Evolutionary conservation across 2,888 invertebrate species (phyloP), one percentile per base, ranked within the genome.

Genomic region (Nomada ferruginata): DNA sequence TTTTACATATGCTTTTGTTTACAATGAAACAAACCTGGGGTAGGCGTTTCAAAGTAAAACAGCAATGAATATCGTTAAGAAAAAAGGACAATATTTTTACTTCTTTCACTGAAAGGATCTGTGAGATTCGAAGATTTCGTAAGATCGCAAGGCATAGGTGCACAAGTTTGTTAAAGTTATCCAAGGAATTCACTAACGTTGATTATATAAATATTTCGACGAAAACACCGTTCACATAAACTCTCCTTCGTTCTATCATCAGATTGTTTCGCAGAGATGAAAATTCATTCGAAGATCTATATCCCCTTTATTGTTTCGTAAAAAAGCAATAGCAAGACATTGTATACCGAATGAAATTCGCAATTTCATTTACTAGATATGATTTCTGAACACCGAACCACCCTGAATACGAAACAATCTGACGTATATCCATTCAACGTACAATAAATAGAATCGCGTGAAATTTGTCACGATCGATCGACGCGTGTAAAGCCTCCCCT

Each of bases 381-480:
- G 5, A 53, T 0, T 36, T 15, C 20, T 0, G 15, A 20, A 20
- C 29, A 10, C 29, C 13, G 47, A 29, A 10, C 13, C n/a, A 18
- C 47, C 20, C 13, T 53, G 66, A 13, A 13, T 47, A 10, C 47
- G 47, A 66, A 66, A 53, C 53, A 66, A 66, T 53, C 53, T 36
- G 53, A 53, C n/a, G 53, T 36, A 15, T 53, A 36, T 47, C 53
- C 20, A 53, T 2, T 18, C 36, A 66, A 66, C 36, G 66, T 53
- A 53, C 36, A 66, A 66, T 42, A 53, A 66, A 66, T 66, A 66
- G 65, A 65, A 52, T 52, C 29, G 50, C 26, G 26, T 52, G 36
- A 29, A 36, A 65, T 20, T 9, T 20, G 52, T 15, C 10, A 29
- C 15, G 2, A 53, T 66, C 20, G 18, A 13, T 65, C 36, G 36